A percentile compares a stretch with the other conserved stretches of the same genome.
Conservation (phyloP, 2,113 vertebrate genomes). For the Myodes glareolus region DNA sequence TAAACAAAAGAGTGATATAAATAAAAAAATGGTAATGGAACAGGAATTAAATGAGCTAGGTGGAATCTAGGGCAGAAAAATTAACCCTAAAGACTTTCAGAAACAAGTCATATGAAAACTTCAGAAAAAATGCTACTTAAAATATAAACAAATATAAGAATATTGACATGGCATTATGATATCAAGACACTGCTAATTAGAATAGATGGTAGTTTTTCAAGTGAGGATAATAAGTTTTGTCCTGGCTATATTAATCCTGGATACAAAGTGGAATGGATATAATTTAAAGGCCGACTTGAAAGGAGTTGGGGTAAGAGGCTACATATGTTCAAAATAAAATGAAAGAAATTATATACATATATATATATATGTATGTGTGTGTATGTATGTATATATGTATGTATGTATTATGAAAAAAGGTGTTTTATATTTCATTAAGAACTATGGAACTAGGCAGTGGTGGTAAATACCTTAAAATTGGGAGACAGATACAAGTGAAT, state of each 20-base stretch:
- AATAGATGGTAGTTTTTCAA: background rate
- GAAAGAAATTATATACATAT: background rate
- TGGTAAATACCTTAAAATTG: too few relatives aligned
- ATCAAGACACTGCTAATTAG: background rate
- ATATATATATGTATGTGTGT: too few relatives aligned
- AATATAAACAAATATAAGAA: background rate
- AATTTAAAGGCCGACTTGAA: too few relatives aligned
- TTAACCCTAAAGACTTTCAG: background rate
- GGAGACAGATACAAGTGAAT: too few relatives aligned
- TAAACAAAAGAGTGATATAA: background rate
- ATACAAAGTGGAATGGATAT: background rate
- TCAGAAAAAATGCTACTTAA: background rate
- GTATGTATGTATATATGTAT: too few relatives aligned
- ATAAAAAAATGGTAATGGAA: background rate
- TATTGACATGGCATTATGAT: too few relatives aligned
- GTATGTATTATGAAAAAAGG: too few relatives aligned
- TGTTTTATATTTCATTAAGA: too few relatives aligned
- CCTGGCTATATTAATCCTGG: background rate
- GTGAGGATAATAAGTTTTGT: background rate
- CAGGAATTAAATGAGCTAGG: background rate
- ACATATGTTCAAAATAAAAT: background rate
- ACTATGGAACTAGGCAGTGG: too few relatives aligned
- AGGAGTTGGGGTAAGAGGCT: background rate
- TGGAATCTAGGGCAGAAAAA: background rate
- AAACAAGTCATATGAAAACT: background rate